Evolutionary conservation across 2,797 vertebrate species (phyloP).

Genomic region (Muscicapa striata): DNA sequence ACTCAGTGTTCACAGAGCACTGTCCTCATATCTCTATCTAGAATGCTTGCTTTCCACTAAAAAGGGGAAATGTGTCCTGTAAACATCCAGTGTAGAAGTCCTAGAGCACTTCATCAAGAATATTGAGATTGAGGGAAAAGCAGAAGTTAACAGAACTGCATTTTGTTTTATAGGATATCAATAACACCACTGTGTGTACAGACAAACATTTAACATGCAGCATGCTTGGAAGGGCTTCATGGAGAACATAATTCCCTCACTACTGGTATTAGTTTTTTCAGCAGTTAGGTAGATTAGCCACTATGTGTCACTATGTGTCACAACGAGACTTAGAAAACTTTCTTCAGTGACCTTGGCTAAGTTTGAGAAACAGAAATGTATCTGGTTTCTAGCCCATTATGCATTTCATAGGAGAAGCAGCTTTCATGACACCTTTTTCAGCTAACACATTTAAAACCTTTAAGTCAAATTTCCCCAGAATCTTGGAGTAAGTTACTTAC

Average conservation of each 20-base stretch:
- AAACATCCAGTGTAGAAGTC: background rate
- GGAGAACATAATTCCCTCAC: background rate
- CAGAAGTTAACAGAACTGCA: background rate
- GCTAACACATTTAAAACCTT: background rate
- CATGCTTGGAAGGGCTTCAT: background rate
- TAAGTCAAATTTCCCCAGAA: background rate
- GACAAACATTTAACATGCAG: background rate
- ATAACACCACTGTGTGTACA: background rate
- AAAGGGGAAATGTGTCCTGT: fast-evolving
- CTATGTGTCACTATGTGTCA: background rate
- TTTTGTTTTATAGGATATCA: background rate
- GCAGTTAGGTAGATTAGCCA: background rate
- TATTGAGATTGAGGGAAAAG: background rate
- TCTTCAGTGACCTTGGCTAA: background rate
- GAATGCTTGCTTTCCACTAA: background rate
- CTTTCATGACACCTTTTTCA: background rate
- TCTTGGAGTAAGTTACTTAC: constrained; percentile 71
- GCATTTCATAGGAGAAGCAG: background rate
- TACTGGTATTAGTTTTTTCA: background rate
- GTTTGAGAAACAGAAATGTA: background rate
- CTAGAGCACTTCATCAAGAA: background rate
- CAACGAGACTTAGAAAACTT: fast-evolving
- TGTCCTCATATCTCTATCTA: background rate
- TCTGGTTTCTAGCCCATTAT: background rate
- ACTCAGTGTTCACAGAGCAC: background rate